Evolutionary conservation across 2,113 vertebrate species (phyloP).

Genomic region (Dinomys branickii): DNA sequence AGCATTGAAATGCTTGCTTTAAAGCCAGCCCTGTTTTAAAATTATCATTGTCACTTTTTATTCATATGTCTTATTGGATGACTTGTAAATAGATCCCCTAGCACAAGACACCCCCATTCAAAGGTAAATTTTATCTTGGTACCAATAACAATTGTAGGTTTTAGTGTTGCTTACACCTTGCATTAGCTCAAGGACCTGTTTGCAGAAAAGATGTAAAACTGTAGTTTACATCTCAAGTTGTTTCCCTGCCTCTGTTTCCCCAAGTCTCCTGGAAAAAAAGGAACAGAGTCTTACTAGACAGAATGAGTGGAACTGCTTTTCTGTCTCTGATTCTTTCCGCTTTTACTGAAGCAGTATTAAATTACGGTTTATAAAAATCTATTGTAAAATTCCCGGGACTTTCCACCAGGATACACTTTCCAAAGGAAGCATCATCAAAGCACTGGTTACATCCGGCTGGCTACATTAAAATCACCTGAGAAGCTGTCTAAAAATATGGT

Average conservation of each 20-base stretch:
- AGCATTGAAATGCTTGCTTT: background rate
- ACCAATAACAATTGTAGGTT: background rate
- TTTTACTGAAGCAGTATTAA: background rate
- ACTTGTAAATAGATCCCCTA: background rate
- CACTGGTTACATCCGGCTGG: background rate
- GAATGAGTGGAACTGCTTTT: background rate
- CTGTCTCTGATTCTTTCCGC: background rate
- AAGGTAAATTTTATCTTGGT: background rate
- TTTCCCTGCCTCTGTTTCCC: background rate
- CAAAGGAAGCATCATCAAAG: conserved; percentile 1
- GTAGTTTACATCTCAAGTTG: background rate
- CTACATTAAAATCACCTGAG: background rate
- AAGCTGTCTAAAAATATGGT: background rate
- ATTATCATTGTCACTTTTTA: background rate
- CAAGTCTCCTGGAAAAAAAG: background rate
- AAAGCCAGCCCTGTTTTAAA: background rate
- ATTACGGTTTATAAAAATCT: background rate
- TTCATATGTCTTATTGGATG: background rate
- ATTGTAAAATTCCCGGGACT: conserved; percentile 35
- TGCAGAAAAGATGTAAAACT: background rate
- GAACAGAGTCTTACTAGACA: background rate
- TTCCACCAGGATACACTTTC: conserved; percentile 23
- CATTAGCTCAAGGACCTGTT: background rate
- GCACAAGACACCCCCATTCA: background rate
- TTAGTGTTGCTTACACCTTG: background rate